Evolutionary conservation across 2,888 invertebrate species (phyloP).

Genomic region (Agrotis exclamationis): DNA sequence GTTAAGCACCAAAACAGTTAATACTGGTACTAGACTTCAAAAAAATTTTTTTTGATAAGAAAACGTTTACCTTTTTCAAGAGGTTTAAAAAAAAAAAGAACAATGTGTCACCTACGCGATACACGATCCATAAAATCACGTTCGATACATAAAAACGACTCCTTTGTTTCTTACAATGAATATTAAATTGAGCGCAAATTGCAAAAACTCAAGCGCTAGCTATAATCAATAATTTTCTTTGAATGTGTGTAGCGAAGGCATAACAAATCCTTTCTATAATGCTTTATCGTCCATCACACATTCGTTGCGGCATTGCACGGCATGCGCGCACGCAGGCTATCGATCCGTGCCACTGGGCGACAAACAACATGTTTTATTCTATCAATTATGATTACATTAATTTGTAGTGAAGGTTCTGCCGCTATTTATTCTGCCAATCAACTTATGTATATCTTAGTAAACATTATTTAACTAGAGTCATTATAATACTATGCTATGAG

Average conservation of each 20-base stretch:
- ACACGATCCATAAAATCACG: slow-evolving; percentile 54
- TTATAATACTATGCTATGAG: background rate
- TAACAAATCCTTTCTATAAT: slow-evolving; percentile 65
- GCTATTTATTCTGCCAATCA: slow-evolving; percentile 5
- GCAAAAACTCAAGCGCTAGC: slow-evolving; percentile 44
- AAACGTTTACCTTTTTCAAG: background rate
- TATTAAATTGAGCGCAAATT: slow-evolving; percentile 62
- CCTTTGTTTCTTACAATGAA: slow-evolving; percentile 54
- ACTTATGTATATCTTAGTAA: background rate
- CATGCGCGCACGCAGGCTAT: slow-evolving; percentile 37
- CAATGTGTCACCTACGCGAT: slow-evolving; percentile 17
- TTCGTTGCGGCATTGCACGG: slow-evolving; percentile 56
- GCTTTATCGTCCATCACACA: slow-evolving; percentile 59
- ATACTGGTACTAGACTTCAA: too few species aligned
- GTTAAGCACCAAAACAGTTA: too few species aligned
- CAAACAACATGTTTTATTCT: slow-evolving; percentile 19
- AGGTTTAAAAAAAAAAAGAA: background rate
- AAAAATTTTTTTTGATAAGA: background rate
- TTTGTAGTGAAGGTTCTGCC: background rate
- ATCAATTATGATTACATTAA: background rate
- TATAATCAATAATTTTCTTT: slow-evolving; percentile 53
- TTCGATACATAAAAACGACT: slow-evolving; percentile 53
- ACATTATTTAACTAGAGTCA: background rate
- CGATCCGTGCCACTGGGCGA: slow-evolving; percentile 33
- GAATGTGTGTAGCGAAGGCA: slow-evolving; percentile 56